Percentiles rank a stretch among this genome's conserved stretches.
phyloP scores from a whole-genome alignment of 2,888 invertebrate genomes.

The Subacronicta megacephala region DNA sequence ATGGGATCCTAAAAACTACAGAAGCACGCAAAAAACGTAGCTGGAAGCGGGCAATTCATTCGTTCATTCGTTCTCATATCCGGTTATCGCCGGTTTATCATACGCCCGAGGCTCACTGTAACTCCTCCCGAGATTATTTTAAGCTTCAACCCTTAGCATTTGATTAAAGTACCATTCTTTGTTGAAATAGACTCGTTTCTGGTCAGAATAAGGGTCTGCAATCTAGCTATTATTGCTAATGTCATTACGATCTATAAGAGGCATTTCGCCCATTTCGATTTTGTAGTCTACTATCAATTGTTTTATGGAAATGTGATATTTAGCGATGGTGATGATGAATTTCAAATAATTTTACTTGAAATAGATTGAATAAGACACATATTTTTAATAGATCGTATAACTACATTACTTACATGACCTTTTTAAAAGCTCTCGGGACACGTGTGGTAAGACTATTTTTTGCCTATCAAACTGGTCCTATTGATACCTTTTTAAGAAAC shows the following conservation, averaged over 20 bases:
- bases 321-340: too few species aligned
- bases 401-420: too few species aligned
- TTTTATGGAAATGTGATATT: too few species aligned
- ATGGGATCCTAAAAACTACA: slow-evolving; percentile 66
- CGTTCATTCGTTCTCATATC: slow-evolving; percentile 84
- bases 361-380: too few species aligned
- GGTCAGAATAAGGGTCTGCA: slow-evolving; percentile 26
- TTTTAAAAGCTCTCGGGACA: too few species aligned
- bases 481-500: too few species aligned
- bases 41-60: slow-evolving; percentile 85
- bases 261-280: not conserved
- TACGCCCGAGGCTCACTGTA: slow-evolving; percentile 79
- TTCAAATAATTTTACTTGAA: too few species aligned
- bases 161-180: slow-evolving; percentile 81
- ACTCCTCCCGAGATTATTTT: slow-evolving; percentile 84
- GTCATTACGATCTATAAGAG: slow-evolving; percentile 20
- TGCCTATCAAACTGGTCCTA: too few species aligned
- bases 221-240: slow-evolving; percentile 47
- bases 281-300: not conserved
- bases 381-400: too few species aligned
- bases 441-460: too few species aligned
- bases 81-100: slow-evolving; percentile 87
- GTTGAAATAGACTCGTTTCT: slow-evolving; percentile 54
- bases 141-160: slow-evolving; percentile 84
- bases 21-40: slow-evolving; percentile 80